These are phyloP conservation scores for Ruditapes philippinarum DNA, from an alignment of 1,140 invertebrate genomes.

Conservation along the genomic window DNA sequence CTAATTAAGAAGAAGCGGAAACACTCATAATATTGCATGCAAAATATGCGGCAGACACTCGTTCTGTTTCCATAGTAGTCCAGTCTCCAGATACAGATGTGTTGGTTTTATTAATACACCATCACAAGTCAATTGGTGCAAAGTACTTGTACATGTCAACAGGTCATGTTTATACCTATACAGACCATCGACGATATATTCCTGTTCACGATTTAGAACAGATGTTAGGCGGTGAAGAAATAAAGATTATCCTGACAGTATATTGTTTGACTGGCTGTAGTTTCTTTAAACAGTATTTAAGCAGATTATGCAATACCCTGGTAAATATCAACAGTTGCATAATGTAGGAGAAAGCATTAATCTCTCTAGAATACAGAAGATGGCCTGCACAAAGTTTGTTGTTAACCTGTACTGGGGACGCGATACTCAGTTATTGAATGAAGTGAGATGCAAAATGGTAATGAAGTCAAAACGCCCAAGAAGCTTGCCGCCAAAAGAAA, in stretches of 20 bases:
- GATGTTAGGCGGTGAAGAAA: background rate
- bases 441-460: background rate
- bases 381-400: too few relatives aligned
- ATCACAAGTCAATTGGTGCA: background rate
- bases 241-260: constrained; percentile 21
- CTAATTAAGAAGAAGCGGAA: constrained; percentile 28
- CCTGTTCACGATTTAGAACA: constrained; percentile 2
- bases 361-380: too few relatives aligned
- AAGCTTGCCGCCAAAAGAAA: background rate
- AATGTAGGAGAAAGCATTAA: too few relatives aligned
- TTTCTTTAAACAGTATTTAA: constrained; percentile 22
- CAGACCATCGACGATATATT: constrained; percentile 15
- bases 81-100: constrained; percentile 30
- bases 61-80: background rate
- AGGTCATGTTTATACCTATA: background rate
- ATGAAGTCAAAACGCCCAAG: background rate
- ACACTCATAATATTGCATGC: background rate
- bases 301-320: too few relatives aligned
- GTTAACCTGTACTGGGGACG: too few relatives aligned
- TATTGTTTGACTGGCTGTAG: constrained; percentile 26
- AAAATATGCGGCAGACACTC: background rate
- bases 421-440: background rate
- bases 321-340: too few relatives aligned
- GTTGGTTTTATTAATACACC: constrained; percentile 18
- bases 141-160: background rate